Evolutionary conservation across 2,113 vertebrate genomes (phyloP), one percentile per base, ranked within the genome.

Genomic region (Misgurnus anguillicaudatus): DNA sequence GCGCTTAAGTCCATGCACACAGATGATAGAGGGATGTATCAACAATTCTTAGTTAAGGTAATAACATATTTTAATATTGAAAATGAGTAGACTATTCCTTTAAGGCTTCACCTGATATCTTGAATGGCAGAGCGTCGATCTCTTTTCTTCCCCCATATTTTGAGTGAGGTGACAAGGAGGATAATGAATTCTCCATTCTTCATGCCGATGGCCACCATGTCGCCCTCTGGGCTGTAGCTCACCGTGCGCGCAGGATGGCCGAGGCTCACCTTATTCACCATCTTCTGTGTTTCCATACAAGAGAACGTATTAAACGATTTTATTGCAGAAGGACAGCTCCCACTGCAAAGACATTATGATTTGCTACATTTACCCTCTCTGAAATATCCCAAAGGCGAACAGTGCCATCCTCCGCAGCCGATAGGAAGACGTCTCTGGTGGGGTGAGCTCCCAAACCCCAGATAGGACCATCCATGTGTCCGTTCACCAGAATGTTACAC

Each of bases 131-230:
- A 95, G 77, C 95, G 95, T 51, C 96, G 91, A 74, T 98, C 97
- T 84, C 97, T 93, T 87, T 98, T 99, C 86, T 98, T 99, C 66
- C 97, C 97, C 97, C 97, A 99, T 85, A 99, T 98, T 90, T 98
- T 98, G 31, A 99, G 92, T 11, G 97, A 98, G 3, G 93, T 91
- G 24, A 98, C 97, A 77, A 99, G 90, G 65, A 99, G 92, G 81
- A 99, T 96, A 87, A 98, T 96, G 89, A 99, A 99, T 88, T 99
- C 97, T 89, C 97, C 97, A 13, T 98, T 98, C 88, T 94, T 96
- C 97, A 98, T 97, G 77, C 97, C 97, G 66, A 99, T 99, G 84
- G 97, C 97, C 86, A 99, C 97, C 97, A 99, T 98, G 84, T 98
- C 96, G 0, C 97, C 97, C 84, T 97, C 96, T 4, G 97, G 96